Evolutionary conservation across 2,797 vertebrate genomes (phyloP), one percentile per base, ranked within the genome.

Genomic region (Lates japonicus): DNA sequence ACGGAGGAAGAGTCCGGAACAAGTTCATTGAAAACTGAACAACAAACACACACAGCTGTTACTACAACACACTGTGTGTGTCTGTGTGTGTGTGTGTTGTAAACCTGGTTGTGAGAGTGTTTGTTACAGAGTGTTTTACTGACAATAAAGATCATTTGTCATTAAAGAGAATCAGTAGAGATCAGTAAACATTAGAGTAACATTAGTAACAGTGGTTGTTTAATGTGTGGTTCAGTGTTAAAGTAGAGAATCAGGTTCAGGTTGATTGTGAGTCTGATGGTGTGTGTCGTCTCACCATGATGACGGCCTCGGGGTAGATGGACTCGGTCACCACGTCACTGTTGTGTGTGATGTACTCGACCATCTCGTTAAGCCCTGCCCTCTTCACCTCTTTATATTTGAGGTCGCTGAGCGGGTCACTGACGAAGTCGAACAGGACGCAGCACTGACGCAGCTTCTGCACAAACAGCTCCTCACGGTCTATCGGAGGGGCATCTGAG

Each of bases 311-410:
- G n/a, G 98, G 98, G 88, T 99, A 99, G 93, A 99, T 98, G 88
- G 91, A 95, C 93, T 99, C 98, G 0, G 97, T 99, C 89, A 99
- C 95, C 7, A 99, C 97, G 1, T 98, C 97, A 0, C 95, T 96
- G 88, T 97, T 97, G 89, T 99, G 98, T 0, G 98, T 98, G 94
- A 99, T 98, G 89, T 98, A 98, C 76, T 99, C n/a, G 87, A 99
- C 97, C 98, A 99, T 99, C 92, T n/a, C n/a, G n/a, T n/a, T 99
- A 70, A 99, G 97, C 25, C 97, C 98, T 0, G 98, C 98, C 73
- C n/a, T n/a, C n/a, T n/a, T 99, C 90, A 99, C 98, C 88, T 99
- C 98, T 84, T n/a, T 99, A 93, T 97, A 99, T 70, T 99, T 99
- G 79, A 99, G 95, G 95, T n/a, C n/a, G n/a, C 98, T 99, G 83